Percentiles rank a stretch among this genome's conserved stretches.
phyloP scores from a whole-genome alignment of 2,113 vertebrate genomes.

The Rafetus swinhoei region DNA sequence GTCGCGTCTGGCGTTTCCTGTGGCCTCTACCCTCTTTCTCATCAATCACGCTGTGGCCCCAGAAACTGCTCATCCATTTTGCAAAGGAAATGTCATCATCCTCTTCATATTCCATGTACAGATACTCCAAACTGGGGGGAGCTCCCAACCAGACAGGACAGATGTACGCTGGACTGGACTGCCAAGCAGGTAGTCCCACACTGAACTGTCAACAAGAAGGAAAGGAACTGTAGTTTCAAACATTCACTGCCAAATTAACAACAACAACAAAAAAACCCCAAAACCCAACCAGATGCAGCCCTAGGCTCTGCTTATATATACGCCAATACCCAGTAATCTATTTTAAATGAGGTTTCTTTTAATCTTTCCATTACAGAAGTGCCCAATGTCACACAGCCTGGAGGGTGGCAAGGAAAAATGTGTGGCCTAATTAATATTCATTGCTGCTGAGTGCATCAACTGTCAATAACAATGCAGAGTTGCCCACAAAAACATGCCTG shows the following conservation, averaged over 20 bases:
- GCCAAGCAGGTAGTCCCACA: slow-evolving; percentile 6
- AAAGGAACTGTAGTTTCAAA: slow-evolving; percentile 18
- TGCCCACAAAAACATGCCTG: slow-evolving; percentile 71
- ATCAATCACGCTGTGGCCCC: slow-evolving; percentile 87
- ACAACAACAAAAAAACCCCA: slow-evolving; percentile 42
- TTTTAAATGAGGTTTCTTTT: slow-evolving; percentile 81
- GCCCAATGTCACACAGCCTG: slow-evolving; percentile 75
- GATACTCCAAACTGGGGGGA: slow-evolving; percentile 34
- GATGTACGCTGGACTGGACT: slow-evolving; percentile 33
- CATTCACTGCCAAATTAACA: slow-evolving; percentile 28
- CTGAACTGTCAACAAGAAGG: slow-evolving; percentile 30
- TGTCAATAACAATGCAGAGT: slow-evolving; percentile 86
- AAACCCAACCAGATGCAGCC: slow-evolving; percentile 54
- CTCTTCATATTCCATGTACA: slow-evolving; percentile 90
- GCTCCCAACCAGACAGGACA: slow-evolving; percentile 19
- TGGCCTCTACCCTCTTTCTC: slow-evolving; percentile 80
- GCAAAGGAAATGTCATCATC: slow-evolving; percentile 93
- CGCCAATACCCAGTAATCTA: slow-evolving; percentile 81
- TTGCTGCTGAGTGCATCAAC: slow-evolving; percentile 79
- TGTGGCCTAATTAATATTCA: slow-evolving; percentile 78
- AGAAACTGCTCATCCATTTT: slow-evolving; percentile 99
- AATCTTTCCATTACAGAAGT: slow-evolving; percentile 86
- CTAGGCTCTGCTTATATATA: slow-evolving; percentile 79
- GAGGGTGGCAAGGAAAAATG: slow-evolving; percentile 73
- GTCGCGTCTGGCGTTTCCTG: slow-evolving; percentile 72